Percentiles rank a stretch among this genome's conserved stretches.
Evolutionary conservation across 2,888 invertebrate species (phyloP).

Genomic region (Conops quadrifasciatus): DNA sequence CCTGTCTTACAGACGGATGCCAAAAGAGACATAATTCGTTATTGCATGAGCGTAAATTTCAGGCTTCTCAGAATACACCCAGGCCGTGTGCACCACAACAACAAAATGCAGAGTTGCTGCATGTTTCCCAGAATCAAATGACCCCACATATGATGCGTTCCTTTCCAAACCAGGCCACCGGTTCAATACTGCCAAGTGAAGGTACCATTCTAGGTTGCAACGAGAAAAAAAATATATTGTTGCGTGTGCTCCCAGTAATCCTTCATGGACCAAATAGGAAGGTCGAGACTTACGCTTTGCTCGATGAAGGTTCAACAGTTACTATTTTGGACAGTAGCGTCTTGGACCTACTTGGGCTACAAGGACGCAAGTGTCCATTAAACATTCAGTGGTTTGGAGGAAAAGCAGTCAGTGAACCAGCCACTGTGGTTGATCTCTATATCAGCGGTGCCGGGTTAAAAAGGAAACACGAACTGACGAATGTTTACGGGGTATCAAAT

Average conservation of each 20-base stretch:
- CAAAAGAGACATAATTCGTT: slow-evolving; percentile 16
- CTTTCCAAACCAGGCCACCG: background rate
- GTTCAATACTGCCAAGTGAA: too few species aligned
- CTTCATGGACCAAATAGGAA: slow-evolving; percentile 26
- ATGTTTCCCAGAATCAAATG: background rate
- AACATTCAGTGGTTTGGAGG: too few species aligned
- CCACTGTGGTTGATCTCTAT: too few species aligned
- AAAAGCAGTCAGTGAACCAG: too few species aligned
- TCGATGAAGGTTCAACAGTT: slow-evolving; percentile 10
- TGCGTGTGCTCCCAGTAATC: slow-evolving; percentile 22
- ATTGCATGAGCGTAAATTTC: slow-evolving; percentile 29
- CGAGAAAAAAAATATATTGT: slow-evolving; percentile 13
- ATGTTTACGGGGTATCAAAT: slow-evolving; percentile 2
- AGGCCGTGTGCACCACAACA: background rate
- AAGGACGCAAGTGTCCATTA: slow-evolving; percentile 36
- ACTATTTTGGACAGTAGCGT: slow-evolving; percentile 36
- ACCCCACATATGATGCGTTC: too few species aligned
- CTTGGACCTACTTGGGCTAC: slow-evolving; percentile 36
- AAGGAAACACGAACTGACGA: background rate
- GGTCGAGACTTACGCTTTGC: slow-evolving; percentile 27
- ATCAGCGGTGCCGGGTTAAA: too few species aligned
- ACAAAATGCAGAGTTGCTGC: background rate
- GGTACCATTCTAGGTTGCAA: background rate
- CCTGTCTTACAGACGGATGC: slow-evolving; percentile 1
- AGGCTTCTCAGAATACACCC: slow-evolving; percentile 39